Base-by-base conservation (phyloP, 2,888 invertebrate genomes). In the Lasioglossum pauxillum region DNA sequence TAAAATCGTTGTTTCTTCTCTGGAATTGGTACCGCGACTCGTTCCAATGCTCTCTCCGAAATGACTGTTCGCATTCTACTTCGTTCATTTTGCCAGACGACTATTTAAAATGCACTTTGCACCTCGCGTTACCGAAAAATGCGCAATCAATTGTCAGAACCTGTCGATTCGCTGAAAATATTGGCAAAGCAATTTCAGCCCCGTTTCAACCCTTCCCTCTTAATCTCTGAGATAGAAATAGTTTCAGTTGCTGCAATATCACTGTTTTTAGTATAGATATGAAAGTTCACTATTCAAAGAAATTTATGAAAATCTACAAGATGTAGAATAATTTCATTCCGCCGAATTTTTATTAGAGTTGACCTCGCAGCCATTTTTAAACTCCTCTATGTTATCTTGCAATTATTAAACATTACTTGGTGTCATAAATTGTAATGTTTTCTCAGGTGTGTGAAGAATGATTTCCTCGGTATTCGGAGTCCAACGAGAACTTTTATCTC, bases 31-130 rank as follows among this genome's bases (percentile, higher is more conserved):
- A 57, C 31, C 60, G 35, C 49, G 35, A 38, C 2, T 27, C 27
- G 35, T 8, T 38, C 23, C 19, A n/a, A 69, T 35, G 64, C 53
- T 64, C 19, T 64, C 10, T 14, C 10, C 78, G 71, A 19, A 49
- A 72, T 41, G 14, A 41, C 53, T 31, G 7, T 23, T 12, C 44
- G 35, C 31, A 2, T 35, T 27, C 46, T 53, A 16, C 49, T 41
- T 41, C 44, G 14, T 31, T 38, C 19, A 27, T 69, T 71, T 41
- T 4, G 69, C 23, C 8, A 5, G 69, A 19, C 35, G 14, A 41
- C 69, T 71, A 27, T 71, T 78, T 53, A 64, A 46, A 67, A 77
- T 75, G 72, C 75, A 38, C 16, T 75, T 27, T n/a, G 44, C 67
- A 31, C 23, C 19, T 46, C 35, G 7, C 27, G 46, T 5, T 49